phyloP scores from a whole-genome alignment of 2,797 vertebrate genomes.

The Etheostoma nigrum region DNA sequence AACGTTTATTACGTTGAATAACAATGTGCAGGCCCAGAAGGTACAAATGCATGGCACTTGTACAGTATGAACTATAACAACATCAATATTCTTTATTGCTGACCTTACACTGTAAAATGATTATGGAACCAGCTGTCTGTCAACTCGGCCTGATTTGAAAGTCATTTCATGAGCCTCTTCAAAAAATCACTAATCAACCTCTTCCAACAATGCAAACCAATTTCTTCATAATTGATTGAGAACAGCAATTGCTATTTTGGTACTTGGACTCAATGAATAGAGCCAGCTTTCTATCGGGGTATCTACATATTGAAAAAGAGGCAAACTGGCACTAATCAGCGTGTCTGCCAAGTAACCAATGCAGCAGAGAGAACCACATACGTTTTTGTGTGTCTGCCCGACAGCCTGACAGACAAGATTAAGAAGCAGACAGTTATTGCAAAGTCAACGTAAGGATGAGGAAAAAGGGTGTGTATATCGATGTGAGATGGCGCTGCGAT shows the following conservation, averaged over 20 bases:
- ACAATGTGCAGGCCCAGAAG: slow-evolving; percentile 45
- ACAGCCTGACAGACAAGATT: slow-evolving; percentile 59
- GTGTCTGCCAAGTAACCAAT: slow-evolving; percentile 64
- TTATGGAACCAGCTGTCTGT: slow-evolving; percentile 67
- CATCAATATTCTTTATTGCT: slow-evolving; percentile 33
- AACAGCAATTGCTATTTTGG: slow-evolving; percentile 72
- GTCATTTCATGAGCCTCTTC: slow-evolving; percentile 69
- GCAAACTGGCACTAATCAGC: slow-evolving; percentile 68
- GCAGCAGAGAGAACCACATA: slow-evolving; percentile 56
- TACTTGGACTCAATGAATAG: slow-evolving; percentile 61
- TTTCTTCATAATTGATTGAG: slow-evolving; percentile 74
- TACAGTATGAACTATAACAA: slow-evolving; percentile 36
- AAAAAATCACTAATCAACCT: slow-evolving; percentile 72
- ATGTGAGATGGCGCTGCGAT: slow-evolving; percentile 56
- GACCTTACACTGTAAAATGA: slow-evolving; percentile 53
- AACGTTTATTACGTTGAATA: slow-evolving; percentile 61
- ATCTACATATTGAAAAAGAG: slow-evolving; percentile 71
- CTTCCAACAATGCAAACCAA: slow-evolving; percentile 73
- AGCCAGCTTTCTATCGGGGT: slow-evolving; percentile 67
- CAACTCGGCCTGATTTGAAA: slow-evolving; percentile 61
- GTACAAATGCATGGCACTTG: slow-evolving; percentile 25
- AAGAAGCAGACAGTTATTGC: slow-evolving; percentile 56
- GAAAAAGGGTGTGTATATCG: slow-evolving; percentile 44
- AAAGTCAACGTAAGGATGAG: slow-evolving; percentile 69
- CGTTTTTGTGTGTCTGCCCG: slow-evolving; percentile 56